Conservation (phyloP, 2,113 vertebrate species). For the Spea bombifrons region DNA sequence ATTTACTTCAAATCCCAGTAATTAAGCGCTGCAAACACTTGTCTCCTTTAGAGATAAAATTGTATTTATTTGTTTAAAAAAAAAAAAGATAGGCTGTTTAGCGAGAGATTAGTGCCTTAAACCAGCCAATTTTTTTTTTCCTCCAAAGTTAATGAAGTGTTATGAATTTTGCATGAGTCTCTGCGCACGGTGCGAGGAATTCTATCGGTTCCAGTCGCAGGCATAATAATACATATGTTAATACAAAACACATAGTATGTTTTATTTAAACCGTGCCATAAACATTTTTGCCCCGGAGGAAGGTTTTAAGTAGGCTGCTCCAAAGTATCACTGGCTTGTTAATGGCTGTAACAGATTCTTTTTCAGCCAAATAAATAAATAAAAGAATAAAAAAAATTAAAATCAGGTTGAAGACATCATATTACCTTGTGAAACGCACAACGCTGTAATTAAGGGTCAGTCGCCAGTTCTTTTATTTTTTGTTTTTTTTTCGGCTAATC, state of each 20-base stretch:
- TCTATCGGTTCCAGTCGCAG: slow-evolving; percentile 63
- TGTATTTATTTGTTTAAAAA: slow-evolving; percentile 31
- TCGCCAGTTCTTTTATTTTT: slow-evolving; percentile 19
- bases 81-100: slow-evolving; percentile 42
- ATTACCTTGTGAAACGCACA: slow-evolving; percentile 30
- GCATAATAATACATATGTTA: slow-evolving; percentile 70
- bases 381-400: slow-evolving; percentile 11
- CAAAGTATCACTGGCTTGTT: slow-evolving; percentile 47
- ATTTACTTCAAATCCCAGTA: slow-evolving; percentile 11
- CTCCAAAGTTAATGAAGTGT: slow-evolving; percentile 53
- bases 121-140: slow-evolving; percentile 53
- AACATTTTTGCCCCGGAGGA: slow-evolving; percentile 68
- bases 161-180: slow-evolving; percentile 67
- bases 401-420: slow-evolving; percentile 40
- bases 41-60: slow-evolving; percentile 29
- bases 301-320: slow-evolving; percentile 58
- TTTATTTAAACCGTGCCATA: slow-evolving; percentile 69
- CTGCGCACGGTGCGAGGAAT: slow-evolving; percentile 64
- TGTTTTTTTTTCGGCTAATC: neutral
- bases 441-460: slow-evolving; percentile 33
- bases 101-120: slow-evolving; percentile 56
- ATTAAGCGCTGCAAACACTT: slow-evolving; percentile 21
- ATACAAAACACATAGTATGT: slow-evolving; percentile 69
- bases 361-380: slow-evolving; percentile 12
- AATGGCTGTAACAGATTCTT: slow-evolving; percentile 48